These are phyloP conservation scores for Ichneumon xanthorius DNA, from an alignment of 2,888 invertebrate genomes.

Conservation along the genomic window DNA sequence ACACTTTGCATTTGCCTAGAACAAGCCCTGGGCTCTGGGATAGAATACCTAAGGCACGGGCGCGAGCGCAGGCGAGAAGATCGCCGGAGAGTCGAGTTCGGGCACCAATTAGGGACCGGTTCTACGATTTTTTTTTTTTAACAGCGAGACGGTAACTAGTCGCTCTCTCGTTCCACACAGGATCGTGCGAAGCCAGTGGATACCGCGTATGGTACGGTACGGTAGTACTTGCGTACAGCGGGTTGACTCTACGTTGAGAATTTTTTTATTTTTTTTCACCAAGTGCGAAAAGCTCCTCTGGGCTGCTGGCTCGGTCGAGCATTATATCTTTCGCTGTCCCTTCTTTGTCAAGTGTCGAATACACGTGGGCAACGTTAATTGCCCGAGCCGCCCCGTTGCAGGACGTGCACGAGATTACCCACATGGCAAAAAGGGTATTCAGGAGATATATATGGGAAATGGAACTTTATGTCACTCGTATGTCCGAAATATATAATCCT, in stretches of 20 bases:
- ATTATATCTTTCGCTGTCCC: not conserved
- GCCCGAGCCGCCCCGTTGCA: no score
- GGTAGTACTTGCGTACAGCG: slow-evolving; percentile 17
- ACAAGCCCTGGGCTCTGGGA: slow-evolving; percentile 35
- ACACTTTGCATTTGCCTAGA: slow-evolving; percentile 54
- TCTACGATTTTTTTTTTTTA: slow-evolving; percentile 65
- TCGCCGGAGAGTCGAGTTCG: slow-evolving; percentile 64
- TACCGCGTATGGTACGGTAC: slow-evolving; percentile 22
- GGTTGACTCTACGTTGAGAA: slow-evolving; percentile 16
- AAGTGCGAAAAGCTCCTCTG: not conserved
- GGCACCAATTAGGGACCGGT: slow-evolving; percentile 77
- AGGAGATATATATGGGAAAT: no score
- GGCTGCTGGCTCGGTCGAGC: not conserved
- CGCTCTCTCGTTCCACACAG: slow-evolving; percentile 47
- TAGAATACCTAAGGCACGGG: slow-evolving; percentile 18
- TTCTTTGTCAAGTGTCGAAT: not conserved
- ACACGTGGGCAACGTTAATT: not conserved
- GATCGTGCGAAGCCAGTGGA: slow-evolving; percentile 49
- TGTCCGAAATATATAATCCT: no score
- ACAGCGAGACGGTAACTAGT: slow-evolving; percentile 64
- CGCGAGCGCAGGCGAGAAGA: slow-evolving; percentile 35
- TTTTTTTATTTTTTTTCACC: not conserved
- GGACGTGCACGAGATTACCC: no score
- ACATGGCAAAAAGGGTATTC: no score
- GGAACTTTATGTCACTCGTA: no score